Base-by-base conservation (phyloP, 2,797 vertebrate genomes). In the Arctocebus calabarensis region DNA sequence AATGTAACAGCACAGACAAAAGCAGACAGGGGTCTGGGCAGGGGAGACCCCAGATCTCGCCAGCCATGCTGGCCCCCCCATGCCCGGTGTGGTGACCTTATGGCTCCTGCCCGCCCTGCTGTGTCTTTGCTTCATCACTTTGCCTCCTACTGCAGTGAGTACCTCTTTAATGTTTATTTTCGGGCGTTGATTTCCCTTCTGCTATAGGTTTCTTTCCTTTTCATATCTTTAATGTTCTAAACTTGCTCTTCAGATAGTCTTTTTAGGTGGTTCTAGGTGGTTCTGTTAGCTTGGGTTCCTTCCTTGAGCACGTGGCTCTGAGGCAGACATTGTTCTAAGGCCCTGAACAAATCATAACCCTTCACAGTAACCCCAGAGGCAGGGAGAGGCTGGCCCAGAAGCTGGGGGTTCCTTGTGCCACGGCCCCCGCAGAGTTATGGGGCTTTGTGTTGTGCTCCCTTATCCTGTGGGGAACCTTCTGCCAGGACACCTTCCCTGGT, bases 1-100 rank as follows among this genome's bases (percentile, higher is more conserved):
- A 64, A 19, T 22, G 1, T 9, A 19, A 8, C 10, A 11, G 0
- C 2, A 34, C 11, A 10, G 16, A 4, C 0, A 0, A 8, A 55
- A 34, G 3, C 5, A 7, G 85, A 16, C 17, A 22, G 12, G 43
- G 13, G 48, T 52, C 43, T 45, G 43, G 14, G 13, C 13, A 14
- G 48, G 14, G 48, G 48, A 14, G 48, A 52, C 48, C 48, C 14
- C 14, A 52, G 48, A 16, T 16, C 48, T 52, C 14, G 3, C 48
- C 48, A 52, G 48, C 14, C 48, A 16, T 52, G 14, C 14, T 52
- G 14, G 48, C 14, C 48, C 48, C 48, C 48, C 14, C 14, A 5
- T 16, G 48, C 14, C 48, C 4, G 48, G 14, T 52, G 48, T 52
- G 48, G 48, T 52, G 4, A 57, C 59, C n/a, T 3, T 27, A 1